phyloP scores from a whole-genome alignment of 2,113 vertebrate species.

The Xiphorhynchus elegans region DNA sequence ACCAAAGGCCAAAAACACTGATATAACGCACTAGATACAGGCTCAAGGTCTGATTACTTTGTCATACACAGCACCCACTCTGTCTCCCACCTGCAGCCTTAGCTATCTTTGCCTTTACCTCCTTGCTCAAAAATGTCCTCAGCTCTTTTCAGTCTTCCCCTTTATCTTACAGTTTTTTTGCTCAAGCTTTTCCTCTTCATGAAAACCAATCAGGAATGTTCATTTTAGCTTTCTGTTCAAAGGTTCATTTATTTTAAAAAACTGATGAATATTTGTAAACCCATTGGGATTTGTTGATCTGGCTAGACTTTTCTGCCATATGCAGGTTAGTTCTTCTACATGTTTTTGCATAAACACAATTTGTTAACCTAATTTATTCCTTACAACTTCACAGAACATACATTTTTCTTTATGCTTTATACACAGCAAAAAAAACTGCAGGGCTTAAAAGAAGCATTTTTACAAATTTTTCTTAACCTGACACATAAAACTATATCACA shows the following conservation, averaged over 20 bases:
- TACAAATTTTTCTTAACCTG: not conserved
- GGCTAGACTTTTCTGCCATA: not conserved
- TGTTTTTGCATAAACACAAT: not conserved
- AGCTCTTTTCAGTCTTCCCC: not conserved
- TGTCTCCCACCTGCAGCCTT: not conserved
- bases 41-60: not conserved
- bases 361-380: not conserved
- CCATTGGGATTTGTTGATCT: not conserved
- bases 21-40: accelerated
- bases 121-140: not conserved
- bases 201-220: not conserved
- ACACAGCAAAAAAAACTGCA: not conserved
- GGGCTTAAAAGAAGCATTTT: not conserved
- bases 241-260: not conserved
- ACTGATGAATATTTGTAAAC: not conserved
- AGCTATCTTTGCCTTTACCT: not conserved
- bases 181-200: not conserved
- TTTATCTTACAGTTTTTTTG: not conserved
- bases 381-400: not conserved
- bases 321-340: not conserved
- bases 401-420: not conserved
- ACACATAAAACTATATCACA: not conserved
- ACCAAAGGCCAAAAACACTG: not conserved
- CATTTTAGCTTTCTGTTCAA: not conserved
- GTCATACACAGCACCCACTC: not conserved